Evolutionary conservation across 1,140 invertebrate genomes (phyloP).

Genomic region (Mercenaria mercenaria): DNA sequence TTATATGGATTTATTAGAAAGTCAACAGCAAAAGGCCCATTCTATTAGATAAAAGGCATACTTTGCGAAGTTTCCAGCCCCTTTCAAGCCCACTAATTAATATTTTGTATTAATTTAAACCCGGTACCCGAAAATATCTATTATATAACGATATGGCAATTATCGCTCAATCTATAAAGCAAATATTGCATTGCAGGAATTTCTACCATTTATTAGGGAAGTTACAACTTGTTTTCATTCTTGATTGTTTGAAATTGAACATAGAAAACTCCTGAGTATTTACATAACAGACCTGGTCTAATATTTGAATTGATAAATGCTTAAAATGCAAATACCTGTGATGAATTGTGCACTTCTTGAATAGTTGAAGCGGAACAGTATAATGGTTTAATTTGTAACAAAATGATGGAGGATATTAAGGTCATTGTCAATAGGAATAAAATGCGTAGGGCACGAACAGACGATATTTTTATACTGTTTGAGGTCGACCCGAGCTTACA

Average conservation of each 20-base stretch:
- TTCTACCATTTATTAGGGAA: slow-evolving; percentile 17
- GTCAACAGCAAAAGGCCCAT: slow-evolving; percentile 15
- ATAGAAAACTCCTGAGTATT: slow-evolving; percentile 18
- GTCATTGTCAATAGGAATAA: background rate
- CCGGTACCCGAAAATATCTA: slow-evolving; percentile 19
- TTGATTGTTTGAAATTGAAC: slow-evolving; percentile 33
- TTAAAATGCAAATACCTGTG: background rate
- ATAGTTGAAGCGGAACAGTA: background rate
- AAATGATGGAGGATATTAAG: background rate
- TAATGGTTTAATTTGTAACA: background rate
- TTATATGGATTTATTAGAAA: slow-evolving; percentile 11
- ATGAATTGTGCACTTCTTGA: slow-evolving; percentile 34
- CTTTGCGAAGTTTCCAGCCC: background rate
- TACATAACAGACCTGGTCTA: slow-evolving; percentile 33
- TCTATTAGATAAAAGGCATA: slow-evolving; percentile 21
- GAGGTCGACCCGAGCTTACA: no score
- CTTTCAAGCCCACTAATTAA: slow-evolving; percentile 36
- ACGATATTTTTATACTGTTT: no score
- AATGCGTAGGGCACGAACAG: background rate
- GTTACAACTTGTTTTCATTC: background rate
- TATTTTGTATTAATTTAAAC: slow-evolving; percentile 59
- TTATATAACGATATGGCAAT: slow-evolving; percentile 50
- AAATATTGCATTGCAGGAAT: slow-evolving; percentile 28
- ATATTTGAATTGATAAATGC: slow-evolving; percentile 53
- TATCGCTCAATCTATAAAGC: slow-evolving; percentile 22